These are phyloP conservation scores for Bradypodion ventrale DNA, from an alignment of 2,797 vertebrate species.

Conservation along the genomic window DNA sequence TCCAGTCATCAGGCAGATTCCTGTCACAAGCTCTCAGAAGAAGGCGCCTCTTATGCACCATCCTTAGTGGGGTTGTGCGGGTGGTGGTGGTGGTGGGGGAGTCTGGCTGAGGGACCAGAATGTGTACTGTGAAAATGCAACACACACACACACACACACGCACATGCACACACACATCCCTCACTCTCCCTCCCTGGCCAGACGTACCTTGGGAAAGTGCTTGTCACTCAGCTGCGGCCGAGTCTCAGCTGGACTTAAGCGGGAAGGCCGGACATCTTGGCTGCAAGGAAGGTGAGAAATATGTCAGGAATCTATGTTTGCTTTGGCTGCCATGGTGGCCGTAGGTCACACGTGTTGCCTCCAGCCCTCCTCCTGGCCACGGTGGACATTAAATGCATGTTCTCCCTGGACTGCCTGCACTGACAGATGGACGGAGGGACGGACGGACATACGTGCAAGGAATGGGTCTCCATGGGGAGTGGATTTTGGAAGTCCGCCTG, in stretches of 20 bases:
- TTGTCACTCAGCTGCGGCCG: slow-evolving; percentile 75
- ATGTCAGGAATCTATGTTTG: slow-evolving; percentile 55
- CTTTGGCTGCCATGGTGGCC: slow-evolving; percentile 19
- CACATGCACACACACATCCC: slow-evolving; percentile 37
- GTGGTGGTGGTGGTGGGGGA: too few relatives aligned
- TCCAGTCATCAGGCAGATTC: too few relatives aligned
- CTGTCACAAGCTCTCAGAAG: too few relatives aligned
- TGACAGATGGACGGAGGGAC: too few relatives aligned
- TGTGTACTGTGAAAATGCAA: background rate
- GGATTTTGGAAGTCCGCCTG: too few relatives aligned
- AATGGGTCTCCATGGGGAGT: background rate
- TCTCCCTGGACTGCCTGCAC: background rate
- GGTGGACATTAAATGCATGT: rapidly evolving
- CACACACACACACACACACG: rapidly evolving
- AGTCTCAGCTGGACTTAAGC: slow-evolving; percentile 58
- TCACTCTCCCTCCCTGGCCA: slow-evolving; percentile 67
- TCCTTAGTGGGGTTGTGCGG: too few relatives aligned
- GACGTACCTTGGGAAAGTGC: slow-evolving; percentile 76
- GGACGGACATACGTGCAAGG: background rate
- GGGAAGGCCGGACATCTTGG: slow-evolving; percentile 66
- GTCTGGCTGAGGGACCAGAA: too few relatives aligned
- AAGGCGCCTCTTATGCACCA: too few relatives aligned
- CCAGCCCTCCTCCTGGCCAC: background rate
- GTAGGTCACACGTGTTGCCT: rapidly evolving
- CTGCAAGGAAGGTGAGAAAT: slow-evolving; percentile 69